Evolutionary conservation across 1,140 invertebrate genomes (phyloP), one percentile per base, ranked within the genome.

Genomic region (Drosophila simulans): DNA sequence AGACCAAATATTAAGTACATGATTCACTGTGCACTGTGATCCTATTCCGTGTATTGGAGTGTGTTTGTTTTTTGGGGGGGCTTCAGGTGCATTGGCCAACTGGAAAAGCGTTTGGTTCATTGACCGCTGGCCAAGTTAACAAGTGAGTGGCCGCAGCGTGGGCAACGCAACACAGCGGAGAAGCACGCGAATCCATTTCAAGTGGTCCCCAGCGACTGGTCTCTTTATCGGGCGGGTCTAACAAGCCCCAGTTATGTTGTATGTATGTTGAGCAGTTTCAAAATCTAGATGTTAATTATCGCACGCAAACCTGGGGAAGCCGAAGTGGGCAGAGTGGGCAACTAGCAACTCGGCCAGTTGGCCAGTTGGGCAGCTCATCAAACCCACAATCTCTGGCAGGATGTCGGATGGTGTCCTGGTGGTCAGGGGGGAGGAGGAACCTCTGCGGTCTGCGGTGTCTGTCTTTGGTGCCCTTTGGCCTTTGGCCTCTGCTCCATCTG

Each of bases 251-350:
- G 82, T 79, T 88, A 76, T 86, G 76, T 83, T 84, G 63, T 79
- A 78, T 83, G 83, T 86, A 88, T 88, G 83, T 75, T 82, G 80
- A 86, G 68, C 79, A 82, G 83, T 81, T 79, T 79, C 45, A 83
- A 59, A 64, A 69, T 75, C 66, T 77, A 71, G 83, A 83, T 89
- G 80, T 89, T 86, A 76, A 86, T 83, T 86, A 86, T 89, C 66
- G 79, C 83, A 86, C 83, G 83, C 84, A 86, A 86, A 68, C 59
- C 74, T 63, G 17, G 25, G 45, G 45, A 43, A 42, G 48, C 35
- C 46, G 7, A 13, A 22, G 34, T 39, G 20, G 25, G 51, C 27
- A 27, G 39, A 27, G 46, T 40, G 52, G 62, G 58, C 68, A 52
- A 51, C 11, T 43, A 34, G 34, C 34, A 1, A 2, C 7, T 40